Evolutionary conservation across 2,113 vertebrate genomes (phyloP).

Genomic region (Scytalopus superciliaris): DNA sequence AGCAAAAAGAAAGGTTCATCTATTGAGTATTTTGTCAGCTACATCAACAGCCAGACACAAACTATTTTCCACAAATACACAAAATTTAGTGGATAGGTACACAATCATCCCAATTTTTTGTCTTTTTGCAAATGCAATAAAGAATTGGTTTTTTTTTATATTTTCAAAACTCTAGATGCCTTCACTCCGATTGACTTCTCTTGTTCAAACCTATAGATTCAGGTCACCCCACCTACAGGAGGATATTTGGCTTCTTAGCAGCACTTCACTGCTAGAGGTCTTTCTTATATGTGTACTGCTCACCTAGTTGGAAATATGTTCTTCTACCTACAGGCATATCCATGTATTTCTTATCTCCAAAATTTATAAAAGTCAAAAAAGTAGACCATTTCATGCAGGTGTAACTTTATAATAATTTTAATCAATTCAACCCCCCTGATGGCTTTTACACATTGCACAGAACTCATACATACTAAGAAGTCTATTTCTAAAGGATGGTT

Average conservation of each 20-base stretch:
- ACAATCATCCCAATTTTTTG: neutral
- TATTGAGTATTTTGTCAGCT: neutral
- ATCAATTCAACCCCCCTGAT: neutral
- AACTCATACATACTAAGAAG: neutral
- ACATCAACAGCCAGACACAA: neutral
- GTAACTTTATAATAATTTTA: neutral
- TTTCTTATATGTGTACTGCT: neutral
- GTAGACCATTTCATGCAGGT: neutral
- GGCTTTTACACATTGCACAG: neutral
- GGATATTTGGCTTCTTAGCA: neutral
- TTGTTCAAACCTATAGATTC: neutral
- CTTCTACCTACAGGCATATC: neutral
- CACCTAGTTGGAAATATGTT: neutral
- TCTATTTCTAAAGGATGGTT: neutral
- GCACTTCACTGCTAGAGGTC: neutral
- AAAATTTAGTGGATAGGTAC: neutral
- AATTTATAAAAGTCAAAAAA: neutral
- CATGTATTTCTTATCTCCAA: neutral
- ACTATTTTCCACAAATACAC: neutral
- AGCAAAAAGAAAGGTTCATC: neutral
- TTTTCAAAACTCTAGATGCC: neutral
- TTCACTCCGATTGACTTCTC: neutral
- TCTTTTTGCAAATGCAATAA: neutral
- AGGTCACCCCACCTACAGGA: neutral
- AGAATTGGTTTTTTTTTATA: neutral